Evolutionary conservation across 2,797 vertebrate species (phyloP).

Genomic region (Psittacula echo): DNA sequence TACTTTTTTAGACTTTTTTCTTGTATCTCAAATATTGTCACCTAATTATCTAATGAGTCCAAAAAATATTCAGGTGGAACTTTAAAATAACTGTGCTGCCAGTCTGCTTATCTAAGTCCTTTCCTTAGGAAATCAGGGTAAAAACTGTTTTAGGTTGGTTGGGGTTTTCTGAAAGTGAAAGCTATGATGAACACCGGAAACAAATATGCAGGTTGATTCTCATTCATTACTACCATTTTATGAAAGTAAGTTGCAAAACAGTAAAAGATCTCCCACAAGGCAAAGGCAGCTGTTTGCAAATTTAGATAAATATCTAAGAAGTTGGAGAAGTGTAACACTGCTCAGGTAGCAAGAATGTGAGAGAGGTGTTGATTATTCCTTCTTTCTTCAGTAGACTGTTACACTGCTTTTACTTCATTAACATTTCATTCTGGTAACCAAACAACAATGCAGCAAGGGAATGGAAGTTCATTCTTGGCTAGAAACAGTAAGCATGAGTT

Average conservation of each 20-base stretch:
- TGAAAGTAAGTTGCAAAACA: neutral
- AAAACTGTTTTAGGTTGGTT: neutral
- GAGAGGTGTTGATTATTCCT: neutral
- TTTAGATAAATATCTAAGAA: neutral
- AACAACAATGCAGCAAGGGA: neutral
- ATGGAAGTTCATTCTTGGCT: neutral
- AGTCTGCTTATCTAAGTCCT: neutral
- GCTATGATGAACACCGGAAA: neutral
- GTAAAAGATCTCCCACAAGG: neutral
- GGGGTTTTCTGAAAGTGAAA: neutral
- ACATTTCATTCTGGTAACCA: constrained; percentile 24
- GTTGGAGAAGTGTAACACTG: neutral
- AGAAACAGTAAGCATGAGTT: neutral
- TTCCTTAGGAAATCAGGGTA: neutral
- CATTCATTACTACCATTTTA: neutral
- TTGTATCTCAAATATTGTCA: neutral
- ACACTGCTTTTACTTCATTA: neutral
- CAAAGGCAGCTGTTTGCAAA: neutral
- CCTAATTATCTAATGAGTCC: neutral
- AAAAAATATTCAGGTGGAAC: neutral
- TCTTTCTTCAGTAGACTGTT: neutral
- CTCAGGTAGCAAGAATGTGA: neutral
- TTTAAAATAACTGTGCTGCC: neutral
- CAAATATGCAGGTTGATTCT: neutral
- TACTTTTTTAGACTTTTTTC: neutral